Evolutionary conservation across 37 sponge, comb jelly and placozoan genomes (phyloP), one percentile per base, ranked within the genome.

Genomic region (Halisarca cf. caerulea): DNA sequence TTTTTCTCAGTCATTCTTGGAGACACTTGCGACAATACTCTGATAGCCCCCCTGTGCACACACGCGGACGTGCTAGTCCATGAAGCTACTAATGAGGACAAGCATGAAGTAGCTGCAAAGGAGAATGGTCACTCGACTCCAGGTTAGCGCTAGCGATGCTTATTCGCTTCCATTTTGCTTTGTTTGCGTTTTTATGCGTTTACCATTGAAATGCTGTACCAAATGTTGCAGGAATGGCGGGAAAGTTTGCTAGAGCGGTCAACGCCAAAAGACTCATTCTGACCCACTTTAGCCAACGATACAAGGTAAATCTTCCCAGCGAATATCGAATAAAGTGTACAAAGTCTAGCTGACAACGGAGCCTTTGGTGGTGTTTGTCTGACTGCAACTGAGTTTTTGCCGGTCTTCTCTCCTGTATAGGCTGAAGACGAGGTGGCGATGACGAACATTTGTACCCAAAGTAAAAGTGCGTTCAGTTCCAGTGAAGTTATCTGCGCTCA

Each of bases 81-180:
- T 55, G 97, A 96, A 69, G 91, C 97, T 18, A 96, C 97, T 25
- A 93, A 96, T 87, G 90, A 96, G 82, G 86, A 91, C 40, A 78
- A 87, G 58, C 90, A 86, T 45, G 71, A 84, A 17, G 87, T 79
- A 25, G 87, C 87, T 69, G 84, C 89, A 33, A 64, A 87, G 39
- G 86, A 84, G 27, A 89, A 87, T 89, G 97, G 97, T 2, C 97
- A 96, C 80, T 96, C 97, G 2, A 96, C 97, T n/a, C 94, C 97
- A 30, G 78, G 95, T 88, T 77, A 54, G 87, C 61, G 11, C n/a
- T n/a, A n/a, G n/a, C n/a, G n/a, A n/a, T n/a, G n/a, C n/a, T n/a
- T n/a, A n/a, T n/a, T n/a, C n/a, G n/a, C n/a, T n/a, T n/a, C n/a
- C n/a, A n/a, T n/a, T n/a, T n/a, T n/a, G n/a, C n/a, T n/a, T n/a